A percentile compares a stretch with the other conserved stretches of the same genome.
phyloP scores from a whole-genome alignment of 2,888 invertebrate genomes.

The Congeria kusceri region DNA sequence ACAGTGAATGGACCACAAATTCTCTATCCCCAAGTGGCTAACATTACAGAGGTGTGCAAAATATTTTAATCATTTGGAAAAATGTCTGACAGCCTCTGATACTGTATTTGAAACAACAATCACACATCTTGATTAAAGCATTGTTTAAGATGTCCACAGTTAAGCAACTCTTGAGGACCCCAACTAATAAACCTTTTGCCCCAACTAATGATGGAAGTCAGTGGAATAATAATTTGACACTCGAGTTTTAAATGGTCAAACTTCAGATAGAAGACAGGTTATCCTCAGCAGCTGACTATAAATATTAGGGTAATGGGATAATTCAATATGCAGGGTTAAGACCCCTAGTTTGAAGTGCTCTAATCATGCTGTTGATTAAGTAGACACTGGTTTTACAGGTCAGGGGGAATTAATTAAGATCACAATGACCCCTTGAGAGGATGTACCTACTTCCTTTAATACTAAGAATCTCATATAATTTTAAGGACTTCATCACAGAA shows the following conservation, averaged over 20 bases:
- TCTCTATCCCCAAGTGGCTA: no score
- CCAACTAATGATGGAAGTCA: constrained; percentile 12
- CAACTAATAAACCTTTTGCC: constrained; percentile 23
- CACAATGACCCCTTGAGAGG: constrained; percentile 26
- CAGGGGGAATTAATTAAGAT: constrained; percentile 48
- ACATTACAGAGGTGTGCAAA: constrained; percentile 4
- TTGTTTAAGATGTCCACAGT: constrained; percentile 16
- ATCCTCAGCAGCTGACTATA: constrained; percentile 13
- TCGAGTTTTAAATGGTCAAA: constrained; percentile 1
- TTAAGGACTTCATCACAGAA: background rate
- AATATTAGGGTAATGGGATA: constrained; percentile 52
- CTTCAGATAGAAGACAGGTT: constrained; percentile 21
- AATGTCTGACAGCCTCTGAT: constrained; percentile 14
- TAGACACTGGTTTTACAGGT: constrained; percentile 25
- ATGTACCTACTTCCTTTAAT: constrained; percentile 34
- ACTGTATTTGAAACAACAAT: background rate
- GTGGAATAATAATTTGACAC: constrained; percentile 5
- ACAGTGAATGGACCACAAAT: background rate
- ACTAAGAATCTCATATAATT: background rate
- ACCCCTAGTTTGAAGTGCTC: constrained; percentile 37
- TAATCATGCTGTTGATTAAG: constrained; percentile 56
- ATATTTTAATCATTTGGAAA: background rate
- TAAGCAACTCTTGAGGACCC: background rate
- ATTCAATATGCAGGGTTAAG: constrained; percentile 43
- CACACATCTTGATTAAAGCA: constrained; percentile 11